phyloP scores from a whole-genome alignment of 1,140 invertebrate species.

The Drosophila serrata region DNA sequence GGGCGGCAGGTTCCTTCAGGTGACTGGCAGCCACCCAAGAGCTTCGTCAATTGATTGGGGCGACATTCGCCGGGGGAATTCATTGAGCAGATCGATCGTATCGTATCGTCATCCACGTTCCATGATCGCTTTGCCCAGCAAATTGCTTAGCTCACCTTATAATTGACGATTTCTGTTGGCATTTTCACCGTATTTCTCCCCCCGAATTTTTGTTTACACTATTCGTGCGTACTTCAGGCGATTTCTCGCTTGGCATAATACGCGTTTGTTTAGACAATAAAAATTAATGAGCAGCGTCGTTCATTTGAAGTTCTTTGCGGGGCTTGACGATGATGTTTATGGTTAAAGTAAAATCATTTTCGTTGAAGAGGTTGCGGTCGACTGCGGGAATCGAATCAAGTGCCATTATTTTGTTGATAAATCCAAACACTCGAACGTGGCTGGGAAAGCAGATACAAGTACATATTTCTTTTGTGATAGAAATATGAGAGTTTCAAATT shows the following conservation, averaged over 20 bases:
- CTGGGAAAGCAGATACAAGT: neutral
- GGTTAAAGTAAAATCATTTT: constrained; percentile 8
- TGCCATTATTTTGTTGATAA: constrained; percentile 21
- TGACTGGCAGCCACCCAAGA: constrained; percentile 62
- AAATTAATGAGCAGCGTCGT: constrained; percentile 41
- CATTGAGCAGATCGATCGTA: constrained; percentile 33
- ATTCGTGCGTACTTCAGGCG: constrained; percentile 39
- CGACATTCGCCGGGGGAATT: constrained; percentile 30
- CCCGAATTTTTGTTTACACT: constrained; percentile 43
- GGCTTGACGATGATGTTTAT: constrained; percentile 42
- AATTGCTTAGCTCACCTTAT: constrained; percentile 39
- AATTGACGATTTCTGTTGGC: constrained; percentile 30
- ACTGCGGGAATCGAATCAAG: constrained; percentile 11
- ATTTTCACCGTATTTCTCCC: constrained; percentile 5
- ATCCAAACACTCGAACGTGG: constrained; percentile 1
- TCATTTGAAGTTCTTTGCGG: constrained; percentile 50
- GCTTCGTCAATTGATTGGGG: constrained; percentile 13
- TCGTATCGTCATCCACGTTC: constrained; percentile 48
- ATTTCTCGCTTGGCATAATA: constrained; percentile 33
- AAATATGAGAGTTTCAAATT: neutral
- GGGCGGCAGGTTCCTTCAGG: constrained; percentile 32
- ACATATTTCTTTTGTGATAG: neutral
- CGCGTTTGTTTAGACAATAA: constrained; percentile 59
- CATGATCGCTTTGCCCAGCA: constrained; percentile 53
- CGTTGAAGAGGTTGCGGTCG: constrained; percentile 15